Percentiles rank a stretch among this genome's conserved stretches.
phyloP scores from a whole-genome alignment of 2,113 vertebrate species.

The Chionomys nivalis region DNA sequence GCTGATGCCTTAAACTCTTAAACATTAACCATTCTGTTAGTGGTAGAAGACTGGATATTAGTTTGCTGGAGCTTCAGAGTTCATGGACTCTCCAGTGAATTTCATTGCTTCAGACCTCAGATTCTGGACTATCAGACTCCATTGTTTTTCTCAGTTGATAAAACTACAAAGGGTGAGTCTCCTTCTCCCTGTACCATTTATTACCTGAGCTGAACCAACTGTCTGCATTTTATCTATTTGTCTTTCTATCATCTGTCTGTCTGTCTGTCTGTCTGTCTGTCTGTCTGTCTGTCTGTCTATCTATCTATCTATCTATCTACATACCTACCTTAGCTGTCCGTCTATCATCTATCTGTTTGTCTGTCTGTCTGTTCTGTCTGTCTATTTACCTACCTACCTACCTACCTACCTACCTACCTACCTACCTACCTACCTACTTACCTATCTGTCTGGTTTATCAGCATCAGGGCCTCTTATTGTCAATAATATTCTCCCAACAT shows the following conservation, averaged over 20 bases:
- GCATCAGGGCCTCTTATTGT: neutral
- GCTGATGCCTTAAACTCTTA: neutral
- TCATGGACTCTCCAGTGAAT: neutral
- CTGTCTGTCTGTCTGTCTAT: too few relatives aligned
- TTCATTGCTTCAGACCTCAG: neutral
- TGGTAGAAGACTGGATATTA: neutral
- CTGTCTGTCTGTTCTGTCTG: too few relatives aligned
- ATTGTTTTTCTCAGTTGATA: neutral
- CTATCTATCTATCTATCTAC: too few relatives aligned
- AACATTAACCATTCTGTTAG: neutral
- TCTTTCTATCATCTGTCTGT: neutral
- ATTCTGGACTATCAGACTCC: neutral
- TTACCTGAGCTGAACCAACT: neutral
- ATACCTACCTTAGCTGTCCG: too few relatives aligned
- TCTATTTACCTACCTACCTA: too few relatives aligned
- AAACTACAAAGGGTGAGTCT: neutral
- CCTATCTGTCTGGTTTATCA: neutral
- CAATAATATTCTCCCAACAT: neutral
- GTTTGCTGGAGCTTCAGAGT: neutral
- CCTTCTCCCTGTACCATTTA: neutral
- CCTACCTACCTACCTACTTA: too few relatives aligned
- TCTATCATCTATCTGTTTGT: neutral
- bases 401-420: too few relatives aligned
- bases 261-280: neutral
- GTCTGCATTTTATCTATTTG: neutral